These are phyloP conservation scores for Heliconius ethilla DNA, from an alignment of 2,888 invertebrate species.

Conservation along the genomic window DNA sequence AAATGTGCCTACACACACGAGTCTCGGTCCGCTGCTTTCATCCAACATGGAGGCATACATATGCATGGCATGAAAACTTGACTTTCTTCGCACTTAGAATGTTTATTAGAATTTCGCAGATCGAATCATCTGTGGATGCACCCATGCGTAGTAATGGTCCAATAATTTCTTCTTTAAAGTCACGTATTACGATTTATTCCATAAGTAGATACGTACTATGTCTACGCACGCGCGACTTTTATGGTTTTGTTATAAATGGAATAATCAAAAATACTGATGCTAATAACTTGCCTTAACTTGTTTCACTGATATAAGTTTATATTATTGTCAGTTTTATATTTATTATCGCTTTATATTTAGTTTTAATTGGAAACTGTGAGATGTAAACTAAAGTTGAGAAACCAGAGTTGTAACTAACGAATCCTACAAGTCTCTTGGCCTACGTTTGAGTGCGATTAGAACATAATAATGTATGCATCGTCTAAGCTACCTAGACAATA, in stretches of 20 bases:
- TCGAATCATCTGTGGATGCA: slow-evolving; percentile 67
- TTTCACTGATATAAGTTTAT: slow-evolving; percentile 13
- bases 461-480: slow-evolving; percentile 25
- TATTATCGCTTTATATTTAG: no score
- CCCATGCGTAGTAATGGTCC: slow-evolving; percentile 56
- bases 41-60: slow-evolving; percentile 60
- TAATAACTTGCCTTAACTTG: slow-evolving; percentile 23
- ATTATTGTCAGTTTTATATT: slow-evolving; percentile 24
- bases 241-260: slow-evolving; percentile 24
- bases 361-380: neutral
- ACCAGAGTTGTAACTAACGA: neutral
- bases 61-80: slow-evolving; percentile 65
- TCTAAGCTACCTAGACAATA: slow-evolving; percentile 29
- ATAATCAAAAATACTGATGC: slow-evolving; percentile 28
- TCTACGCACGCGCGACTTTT: slow-evolving; percentile 37
- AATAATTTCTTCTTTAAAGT: slow-evolving; percentile 43
- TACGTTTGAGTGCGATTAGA: slow-evolving; percentile 15
- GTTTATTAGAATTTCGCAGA: slow-evolving; percentile 68
- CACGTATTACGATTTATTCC: slow-evolving; percentile 36
- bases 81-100: slow-evolving; percentile 75
- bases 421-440: neutral
- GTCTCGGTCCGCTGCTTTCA: slow-evolving; percentile 63
- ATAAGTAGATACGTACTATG: neutral
- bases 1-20: slow-evolving; percentile 32
- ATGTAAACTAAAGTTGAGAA: neutral